Base-by-base conservation (phyloP, 2,888 invertebrate species). In the Eupithecia tripunctaria region DNA sequence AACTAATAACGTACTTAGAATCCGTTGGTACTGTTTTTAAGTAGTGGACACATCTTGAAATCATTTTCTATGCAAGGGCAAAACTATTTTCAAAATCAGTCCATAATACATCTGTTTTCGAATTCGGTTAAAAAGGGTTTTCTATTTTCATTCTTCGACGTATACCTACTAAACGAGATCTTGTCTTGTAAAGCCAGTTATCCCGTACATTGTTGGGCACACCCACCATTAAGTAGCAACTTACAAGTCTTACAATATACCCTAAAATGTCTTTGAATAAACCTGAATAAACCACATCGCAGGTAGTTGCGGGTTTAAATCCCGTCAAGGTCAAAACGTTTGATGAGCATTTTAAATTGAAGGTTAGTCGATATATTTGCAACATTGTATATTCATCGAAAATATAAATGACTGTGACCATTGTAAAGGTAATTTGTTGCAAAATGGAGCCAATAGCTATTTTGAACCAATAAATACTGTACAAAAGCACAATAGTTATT, bases 291-390 rank as follows among this genome's bases (percentile, higher is more conserved):
- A 56, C 56, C 21, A 56, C 56, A 56, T 56, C 25, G 25, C 56
- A 56, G 56, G 56, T 56, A 56, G 56, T 56, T 56, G 36, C 32
- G 36, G 32, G 32, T 63, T 63, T n/a, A n/a, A 63, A 32, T 63
- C 62, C n/a, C 29, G 36, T 62, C 62, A 62, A 62, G 62, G 62
- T 62, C 4, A 18, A n/a, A 62, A 32, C n/a, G 7, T 63, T 63
- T 63, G 62, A 63, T 32, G 32, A 63, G 62, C 36, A 36, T 60
- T 63, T 29, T n/a, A 32, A 63, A 63, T 63, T 32, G 36, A 63
- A 63, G 62, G 62, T 63, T 36, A 63, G 12, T 25, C 25, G 25
- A 56, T 56, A 25, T 25, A 56, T 56, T 56, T 25, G 56, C 56
- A 25, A 56, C 25, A 56, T 1, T 29, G 21, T 14, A 29, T 29